phyloP scores from a whole-genome alignment of 2,113 vertebrate species.

The Passer domesticus region DNA sequence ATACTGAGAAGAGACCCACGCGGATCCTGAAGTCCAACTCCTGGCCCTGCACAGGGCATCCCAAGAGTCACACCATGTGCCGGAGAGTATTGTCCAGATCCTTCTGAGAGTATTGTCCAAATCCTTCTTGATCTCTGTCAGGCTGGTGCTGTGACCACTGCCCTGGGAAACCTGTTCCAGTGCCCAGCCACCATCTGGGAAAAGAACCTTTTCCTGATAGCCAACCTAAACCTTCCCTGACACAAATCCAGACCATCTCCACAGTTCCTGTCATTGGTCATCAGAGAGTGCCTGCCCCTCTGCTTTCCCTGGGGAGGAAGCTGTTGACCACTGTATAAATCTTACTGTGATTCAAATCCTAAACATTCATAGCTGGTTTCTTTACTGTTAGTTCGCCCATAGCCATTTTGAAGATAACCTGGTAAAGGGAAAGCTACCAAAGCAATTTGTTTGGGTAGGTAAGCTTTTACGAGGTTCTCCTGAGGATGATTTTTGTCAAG shows the following conservation, averaged over 20 bases:
- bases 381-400: neutral
- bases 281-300: neutral
- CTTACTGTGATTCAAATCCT: neutral
- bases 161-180: neutral
- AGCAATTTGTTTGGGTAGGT: neutral
- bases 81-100: neutral
- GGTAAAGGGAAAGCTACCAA: neutral
- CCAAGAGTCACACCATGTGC: too few relatives aligned
- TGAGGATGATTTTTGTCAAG: neutral
- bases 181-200: neutral
- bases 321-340: neutral
- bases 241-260: neutral
- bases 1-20: neutral
- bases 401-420: neutral
- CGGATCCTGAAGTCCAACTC: neutral
- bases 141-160: neutral
- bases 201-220: neutral
- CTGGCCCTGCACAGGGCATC: neutral
- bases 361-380: neutral
- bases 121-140: neutral
- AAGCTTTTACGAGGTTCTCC: neutral
- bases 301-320: neutral
- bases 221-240: neutral
- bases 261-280: neutral
- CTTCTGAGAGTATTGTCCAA: neutral